phyloP scores from a whole-genome alignment of 2,797 vertebrate genomes.

The Silurus lanzhouensis region DNA sequence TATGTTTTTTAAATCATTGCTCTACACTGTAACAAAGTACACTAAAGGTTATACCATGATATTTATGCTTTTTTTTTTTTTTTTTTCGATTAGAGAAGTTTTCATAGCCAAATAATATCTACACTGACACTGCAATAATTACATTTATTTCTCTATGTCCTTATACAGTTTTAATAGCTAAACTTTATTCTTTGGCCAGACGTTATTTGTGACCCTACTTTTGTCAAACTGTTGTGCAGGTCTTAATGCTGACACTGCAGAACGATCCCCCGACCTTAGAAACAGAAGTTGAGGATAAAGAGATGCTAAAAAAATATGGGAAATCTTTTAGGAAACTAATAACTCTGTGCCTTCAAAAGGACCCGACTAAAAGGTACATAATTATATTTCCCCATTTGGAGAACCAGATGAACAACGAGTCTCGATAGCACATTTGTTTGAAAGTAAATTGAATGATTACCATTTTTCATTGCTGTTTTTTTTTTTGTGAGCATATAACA shows the following conservation, averaged over 20 bases:
- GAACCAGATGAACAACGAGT: background rate
- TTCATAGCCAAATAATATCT: background rate
- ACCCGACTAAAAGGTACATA: constrained; percentile 91
- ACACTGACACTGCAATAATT: background rate
- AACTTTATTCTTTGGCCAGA: background rate
- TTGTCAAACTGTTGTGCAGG: constrained; percentile 70
- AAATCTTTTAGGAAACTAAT: constrained; percentile 98
- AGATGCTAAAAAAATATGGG: constrained; percentile 93
- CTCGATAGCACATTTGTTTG: background rate
- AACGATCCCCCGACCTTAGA: constrained; percentile 94
- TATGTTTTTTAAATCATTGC: background rate
- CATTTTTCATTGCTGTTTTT: background rate
- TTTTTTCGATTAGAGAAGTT: background rate
- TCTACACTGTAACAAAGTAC: background rate
- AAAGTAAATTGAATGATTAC: constrained; percentile 13
- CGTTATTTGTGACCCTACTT: background rate
- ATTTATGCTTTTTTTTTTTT: background rate
- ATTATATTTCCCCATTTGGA: background rate
- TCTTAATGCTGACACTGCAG: constrained; percentile 95
- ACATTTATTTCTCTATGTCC: background rate
- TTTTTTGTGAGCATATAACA: background rate
- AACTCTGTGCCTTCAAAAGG: constrained; percentile 97
- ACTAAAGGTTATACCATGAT: background rate
- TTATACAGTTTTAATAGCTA: background rate
- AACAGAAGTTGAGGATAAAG: constrained; percentile 95